Evolutionary conservation across 2,888 invertebrate species (phyloP).

Genomic region (Altica lythri): DNA sequence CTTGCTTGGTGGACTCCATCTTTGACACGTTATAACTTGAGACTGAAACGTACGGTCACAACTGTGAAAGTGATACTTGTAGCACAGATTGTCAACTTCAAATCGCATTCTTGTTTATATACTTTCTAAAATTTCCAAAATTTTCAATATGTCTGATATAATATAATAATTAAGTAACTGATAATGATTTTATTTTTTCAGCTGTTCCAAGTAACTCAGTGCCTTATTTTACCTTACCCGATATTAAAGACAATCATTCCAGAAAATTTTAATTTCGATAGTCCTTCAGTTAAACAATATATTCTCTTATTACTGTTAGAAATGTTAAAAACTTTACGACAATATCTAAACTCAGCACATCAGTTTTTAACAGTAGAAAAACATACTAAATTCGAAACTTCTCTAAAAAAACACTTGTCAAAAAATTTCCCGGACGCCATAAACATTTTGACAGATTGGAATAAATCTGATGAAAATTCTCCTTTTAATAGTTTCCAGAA

Average conservation of each 20-base stretch:
- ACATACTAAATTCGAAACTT: constrained; percentile 33
- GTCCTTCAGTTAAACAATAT: constrained; percentile 56
- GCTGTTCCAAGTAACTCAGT: constrained; percentile 49
- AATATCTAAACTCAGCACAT: constrained; percentile 34
- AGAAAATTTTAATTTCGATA: constrained; percentile 39
- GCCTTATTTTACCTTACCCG: constrained; percentile 47
- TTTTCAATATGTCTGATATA: too few species aligned
- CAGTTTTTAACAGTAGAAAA: constrained; percentile 34
- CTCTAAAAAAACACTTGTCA: constrained; percentile 40
- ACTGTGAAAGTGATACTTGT: too few species aligned
- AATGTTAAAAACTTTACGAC: constrained; percentile 42
- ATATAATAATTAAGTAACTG: constrained; percentile 3
- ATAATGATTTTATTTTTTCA: constrained; percentile 37
- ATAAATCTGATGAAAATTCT: constrained; percentile 32
- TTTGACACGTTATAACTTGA: too few species aligned
- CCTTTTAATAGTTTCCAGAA: constrained; percentile 36
- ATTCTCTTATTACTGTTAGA: constrained; percentile 50
- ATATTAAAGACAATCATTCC: constrained; percentile 48
- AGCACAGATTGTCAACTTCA: too few species aligned
- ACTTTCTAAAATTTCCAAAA: too few species aligned
- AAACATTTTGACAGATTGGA: constrained; percentile 51
- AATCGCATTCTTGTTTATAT: too few species aligned
- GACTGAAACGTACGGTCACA: too few species aligned
- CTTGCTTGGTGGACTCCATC: too few species aligned
- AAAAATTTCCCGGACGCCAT: constrained; percentile 53